Conservation (phyloP, 2,113 vertebrate genomes). For the Sylvietta virens region DNA sequence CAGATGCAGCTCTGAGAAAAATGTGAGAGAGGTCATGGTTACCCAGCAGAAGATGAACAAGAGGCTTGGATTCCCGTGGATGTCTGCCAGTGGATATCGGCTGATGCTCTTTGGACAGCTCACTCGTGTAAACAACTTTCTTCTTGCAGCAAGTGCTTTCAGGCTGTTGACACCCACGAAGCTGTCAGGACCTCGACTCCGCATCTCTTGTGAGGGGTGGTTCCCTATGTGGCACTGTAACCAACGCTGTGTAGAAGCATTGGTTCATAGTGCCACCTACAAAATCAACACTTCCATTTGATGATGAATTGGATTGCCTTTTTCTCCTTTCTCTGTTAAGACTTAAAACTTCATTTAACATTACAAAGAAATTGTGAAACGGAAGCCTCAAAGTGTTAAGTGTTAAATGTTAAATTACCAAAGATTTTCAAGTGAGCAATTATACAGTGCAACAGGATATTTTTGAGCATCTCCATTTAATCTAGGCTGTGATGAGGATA, state of each 20-base stretch:
- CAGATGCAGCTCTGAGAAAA: neutral
- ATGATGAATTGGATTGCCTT: neutral
- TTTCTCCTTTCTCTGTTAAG: neutral
- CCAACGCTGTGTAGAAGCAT: neutral
- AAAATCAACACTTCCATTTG: neutral
- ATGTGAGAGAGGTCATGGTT: neutral
- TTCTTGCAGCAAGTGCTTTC: neutral
- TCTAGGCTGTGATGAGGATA: neutral
- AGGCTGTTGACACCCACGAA: neutral
- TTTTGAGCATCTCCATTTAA: neutral
- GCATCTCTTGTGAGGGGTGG: neutral
- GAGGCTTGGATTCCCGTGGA: neutral
- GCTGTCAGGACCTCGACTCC: neutral
- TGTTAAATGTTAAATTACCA: neutral
- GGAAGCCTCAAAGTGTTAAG: neutral
- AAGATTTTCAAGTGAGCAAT: neutral
- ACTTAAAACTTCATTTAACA: neutral
- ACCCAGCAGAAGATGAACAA: neutral
- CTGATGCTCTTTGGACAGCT: neutral
- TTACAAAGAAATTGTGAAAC: neutral
- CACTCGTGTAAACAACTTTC: neutral
- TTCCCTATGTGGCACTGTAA: neutral
- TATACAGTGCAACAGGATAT: neutral
- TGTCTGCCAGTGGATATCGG: neutral
- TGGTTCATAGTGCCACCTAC: neutral